Evolutionary conservation across 2,797 vertebrate genomes (phyloP).

Genomic region (Toxotes lorentzi): DNA sequence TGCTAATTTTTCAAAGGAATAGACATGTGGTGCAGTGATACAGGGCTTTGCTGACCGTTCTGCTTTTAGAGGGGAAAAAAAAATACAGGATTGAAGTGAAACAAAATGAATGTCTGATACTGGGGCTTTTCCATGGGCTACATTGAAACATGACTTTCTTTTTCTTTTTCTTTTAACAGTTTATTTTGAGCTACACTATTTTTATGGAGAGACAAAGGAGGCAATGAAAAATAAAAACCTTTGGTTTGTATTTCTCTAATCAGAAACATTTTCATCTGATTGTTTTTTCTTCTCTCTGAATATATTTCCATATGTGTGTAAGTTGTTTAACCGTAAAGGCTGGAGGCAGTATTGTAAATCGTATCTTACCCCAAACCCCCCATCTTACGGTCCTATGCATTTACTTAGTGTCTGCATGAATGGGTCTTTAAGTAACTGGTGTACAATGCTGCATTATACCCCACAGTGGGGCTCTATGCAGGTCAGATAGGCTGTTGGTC

Average conservation of each 20-base stretch:
- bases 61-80: conserved; percentile 69
- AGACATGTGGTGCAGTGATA: conserved; percentile 82
- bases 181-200: conserved; percentile 88
- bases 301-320: conserved; percentile 72
- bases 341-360: conserved; percentile 75
- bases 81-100: conserved; percentile 67
- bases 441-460: conserved; percentile 84
- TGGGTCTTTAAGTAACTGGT: conserved; percentile 83
- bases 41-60: conserved; percentile 82
- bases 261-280: conserved; percentile 76
- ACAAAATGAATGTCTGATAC: conserved; percentile 86
- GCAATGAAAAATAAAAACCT: conserved; percentile 85
- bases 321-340: conserved; percentile 72
- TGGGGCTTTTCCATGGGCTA: conserved; percentile 85
- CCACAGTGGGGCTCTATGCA: conserved; percentile 84
- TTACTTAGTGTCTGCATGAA: conserved; percentile 82
- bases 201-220: conserved; percentile 87
- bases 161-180: conserved; percentile 72
- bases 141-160: conserved; percentile 78
- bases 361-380: conserved; percentile 58
- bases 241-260: conserved; percentile 89
- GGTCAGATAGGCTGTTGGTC: conserved; percentile 81
- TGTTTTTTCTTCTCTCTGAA: conserved; percentile 66
- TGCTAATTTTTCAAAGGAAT: conserved; percentile 81
- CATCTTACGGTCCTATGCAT: conserved; percentile 80